Conservation (phyloP, 35 echinoderm and acorn worm genomes). For the Heliocidaris erythrogramma region DNA sequence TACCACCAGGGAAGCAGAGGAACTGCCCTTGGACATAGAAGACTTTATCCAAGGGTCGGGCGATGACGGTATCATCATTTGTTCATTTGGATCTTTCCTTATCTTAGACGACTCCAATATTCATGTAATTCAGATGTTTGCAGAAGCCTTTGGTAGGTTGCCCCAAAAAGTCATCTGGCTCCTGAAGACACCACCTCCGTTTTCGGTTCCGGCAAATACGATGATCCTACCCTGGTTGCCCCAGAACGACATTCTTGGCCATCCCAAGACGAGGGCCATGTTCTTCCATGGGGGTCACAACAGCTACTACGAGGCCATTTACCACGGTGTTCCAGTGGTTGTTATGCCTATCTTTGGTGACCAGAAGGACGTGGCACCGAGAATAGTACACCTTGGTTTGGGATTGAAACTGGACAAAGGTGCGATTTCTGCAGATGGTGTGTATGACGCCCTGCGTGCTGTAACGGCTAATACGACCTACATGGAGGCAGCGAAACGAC, state of each 20-base stretch:
- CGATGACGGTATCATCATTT: conserved; percentile 13
- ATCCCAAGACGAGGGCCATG: conserved; percentile 32
- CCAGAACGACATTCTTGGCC: conserved; percentile 6
- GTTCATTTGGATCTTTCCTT: conserved; percentile 25
- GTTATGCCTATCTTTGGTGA: conserved; percentile 29
- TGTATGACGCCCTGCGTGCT: background rate
- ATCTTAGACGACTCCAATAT: background rate
- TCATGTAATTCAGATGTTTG: background rate
- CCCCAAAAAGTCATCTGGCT: conserved; percentile 40
- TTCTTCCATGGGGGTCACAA: conserved; percentile 41
- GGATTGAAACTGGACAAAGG: conserved; percentile 9
- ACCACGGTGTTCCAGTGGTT: conserved; percentile 41
- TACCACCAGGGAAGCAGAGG: background rate
- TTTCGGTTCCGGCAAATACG: background rate
- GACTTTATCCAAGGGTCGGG: conserved; percentile 15
- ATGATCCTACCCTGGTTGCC: conserved; percentile 32
- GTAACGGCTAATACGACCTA: conserved; percentile 21
- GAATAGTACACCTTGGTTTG: background rate
- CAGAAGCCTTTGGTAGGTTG: conserved; percentile 1
- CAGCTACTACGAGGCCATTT: conserved; percentile 30
- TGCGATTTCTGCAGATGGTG: background rate
- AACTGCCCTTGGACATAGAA: background rate
- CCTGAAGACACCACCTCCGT: background rate
- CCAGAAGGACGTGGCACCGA: background rate
- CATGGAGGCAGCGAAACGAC: background rate